phyloP scores from a whole-genome alignment of 2,888 invertebrate species.

The Antheraea assamensis region DNA sequence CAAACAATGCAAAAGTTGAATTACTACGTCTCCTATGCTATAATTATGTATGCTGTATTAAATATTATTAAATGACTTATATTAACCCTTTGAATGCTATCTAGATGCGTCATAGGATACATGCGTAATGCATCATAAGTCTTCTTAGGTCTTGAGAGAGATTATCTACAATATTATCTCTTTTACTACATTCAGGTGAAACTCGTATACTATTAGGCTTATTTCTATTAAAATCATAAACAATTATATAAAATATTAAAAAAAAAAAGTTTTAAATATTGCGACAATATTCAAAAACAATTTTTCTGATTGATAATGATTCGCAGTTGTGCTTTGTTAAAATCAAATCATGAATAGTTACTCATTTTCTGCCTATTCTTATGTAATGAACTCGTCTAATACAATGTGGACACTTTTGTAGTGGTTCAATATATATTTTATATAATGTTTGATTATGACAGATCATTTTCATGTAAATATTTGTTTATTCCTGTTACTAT shows the following conservation, averaged over 20 bases:
- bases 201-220: too few relatives aligned
- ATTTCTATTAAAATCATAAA: too few relatives aligned
- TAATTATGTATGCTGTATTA: neutral
- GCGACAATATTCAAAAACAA: too few relatives aligned
- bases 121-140: neutral
- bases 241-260: too few relatives aligned
- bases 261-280: too few relatives aligned
- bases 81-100: conserved; percentile 12
- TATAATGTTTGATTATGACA: conserved; percentile 11
- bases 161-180: neutral
- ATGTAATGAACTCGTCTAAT: neutral
- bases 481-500: neutral
- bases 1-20: neutral
- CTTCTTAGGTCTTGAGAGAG: conserved; percentile 4
- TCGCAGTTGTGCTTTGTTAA: neutral
- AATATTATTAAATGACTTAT: neutral
- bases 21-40: conserved; percentile 2
- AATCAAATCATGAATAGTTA: neutral
- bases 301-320: neutral
- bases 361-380: neutral
- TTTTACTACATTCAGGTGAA: neutral
- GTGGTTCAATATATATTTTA: conserved; percentile 6
- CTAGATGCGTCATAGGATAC: neutral
- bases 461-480: neutral
- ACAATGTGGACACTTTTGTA: neutral